Evolutionary conservation across 2,113 vertebrate species (phyloP).

Genomic region (Spheniscus mendiculus): DNA sequence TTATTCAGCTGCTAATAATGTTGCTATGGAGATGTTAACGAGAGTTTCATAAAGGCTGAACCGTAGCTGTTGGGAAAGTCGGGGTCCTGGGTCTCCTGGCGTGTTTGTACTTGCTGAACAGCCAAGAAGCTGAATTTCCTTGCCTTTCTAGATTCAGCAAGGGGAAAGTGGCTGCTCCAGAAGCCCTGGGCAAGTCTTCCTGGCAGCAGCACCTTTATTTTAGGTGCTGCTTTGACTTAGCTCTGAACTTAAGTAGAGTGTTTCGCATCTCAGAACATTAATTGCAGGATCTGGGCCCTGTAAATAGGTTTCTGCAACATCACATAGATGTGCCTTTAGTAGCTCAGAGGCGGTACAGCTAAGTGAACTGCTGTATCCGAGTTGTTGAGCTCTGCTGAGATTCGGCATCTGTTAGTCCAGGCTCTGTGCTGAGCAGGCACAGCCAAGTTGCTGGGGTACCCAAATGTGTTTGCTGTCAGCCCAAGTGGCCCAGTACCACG

Average conservation of each 20-base stretch:
- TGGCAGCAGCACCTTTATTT: neutral
- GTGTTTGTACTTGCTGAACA: neutral
- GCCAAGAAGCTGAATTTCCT: neutral
- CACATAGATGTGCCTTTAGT: neutral
- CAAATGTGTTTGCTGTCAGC: neutral
- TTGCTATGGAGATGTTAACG: slow-evolving; percentile 33
- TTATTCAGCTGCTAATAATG: slow-evolving; percentile 10
- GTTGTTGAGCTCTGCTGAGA: neutral
- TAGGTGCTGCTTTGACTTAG: neutral
- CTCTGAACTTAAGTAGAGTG: neutral
- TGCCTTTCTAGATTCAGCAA: neutral
- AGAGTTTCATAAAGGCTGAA: neutral
- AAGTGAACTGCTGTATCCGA: accelerated
- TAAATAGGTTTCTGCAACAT: neutral
- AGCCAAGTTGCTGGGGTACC: neutral
- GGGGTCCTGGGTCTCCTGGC: neutral
- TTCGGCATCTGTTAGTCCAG: neutral
- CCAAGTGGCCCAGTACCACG: neutral
- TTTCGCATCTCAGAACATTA: neutral
- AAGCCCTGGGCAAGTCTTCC: neutral
- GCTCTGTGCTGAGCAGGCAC: neutral
- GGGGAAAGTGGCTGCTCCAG: neutral
- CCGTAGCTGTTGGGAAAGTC: neutral
- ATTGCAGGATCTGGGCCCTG: neutral
- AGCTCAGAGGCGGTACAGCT: neutral